A percentile compares a stretch with the other conserved stretches of the same genome.
phyloP scores from a whole-genome alignment of 2,113 vertebrate genomes.

The Lagenorhynchus albirostris region DNA sequence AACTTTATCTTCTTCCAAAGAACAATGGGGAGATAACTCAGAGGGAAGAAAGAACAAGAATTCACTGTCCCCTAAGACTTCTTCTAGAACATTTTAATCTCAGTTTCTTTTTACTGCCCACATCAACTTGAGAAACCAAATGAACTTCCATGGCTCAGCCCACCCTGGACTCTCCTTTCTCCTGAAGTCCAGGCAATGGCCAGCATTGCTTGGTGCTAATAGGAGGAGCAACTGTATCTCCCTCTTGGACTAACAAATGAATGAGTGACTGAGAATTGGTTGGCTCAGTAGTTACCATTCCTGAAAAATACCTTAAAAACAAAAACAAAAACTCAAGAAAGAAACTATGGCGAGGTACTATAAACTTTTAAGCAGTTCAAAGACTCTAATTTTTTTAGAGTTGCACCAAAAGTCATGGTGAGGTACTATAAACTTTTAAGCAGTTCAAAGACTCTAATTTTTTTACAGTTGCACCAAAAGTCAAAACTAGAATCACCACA shows the following conservation, averaged over 20 bases:
- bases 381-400: neutral
- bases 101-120: neutral
- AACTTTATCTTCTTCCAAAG: neutral
- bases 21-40: neutral
- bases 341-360: neutral
- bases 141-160: neutral
- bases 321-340: neutral
- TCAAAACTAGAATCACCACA: neutral
- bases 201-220: rapidly evolving
- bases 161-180: neutral
- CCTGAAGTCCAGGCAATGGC: neutral
- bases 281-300: neutral
- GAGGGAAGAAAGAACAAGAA: neutral
- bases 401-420: too few relatives aligned
- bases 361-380: neutral
- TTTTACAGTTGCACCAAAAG: neutral
- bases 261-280: neutral
- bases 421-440: too few relatives aligned
- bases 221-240: neutral
- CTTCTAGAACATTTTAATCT: neutral
- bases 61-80: neutral
- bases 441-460: neutral
- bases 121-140: neutral
- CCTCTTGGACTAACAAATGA: neutral
- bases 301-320: neutral